These are phyloP conservation scores for Lottia scabra DNA, from an alignment of 2,888 invertebrate species.

Conservation along the genomic window DNA sequence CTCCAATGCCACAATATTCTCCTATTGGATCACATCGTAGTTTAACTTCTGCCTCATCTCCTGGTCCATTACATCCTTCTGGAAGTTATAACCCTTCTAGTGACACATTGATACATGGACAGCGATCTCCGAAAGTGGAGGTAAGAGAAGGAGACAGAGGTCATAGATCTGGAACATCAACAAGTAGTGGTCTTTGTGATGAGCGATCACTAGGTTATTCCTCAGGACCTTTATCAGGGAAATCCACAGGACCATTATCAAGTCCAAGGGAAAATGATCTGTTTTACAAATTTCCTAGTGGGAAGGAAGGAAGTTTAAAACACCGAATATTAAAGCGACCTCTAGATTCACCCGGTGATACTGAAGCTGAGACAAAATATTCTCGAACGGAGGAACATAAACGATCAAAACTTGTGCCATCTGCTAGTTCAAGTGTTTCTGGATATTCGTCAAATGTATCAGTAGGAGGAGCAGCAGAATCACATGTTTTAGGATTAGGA, in stretches of 20 bases:
- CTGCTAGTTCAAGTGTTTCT: constrained; percentile 8
- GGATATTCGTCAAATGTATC: constrained; percentile 11
- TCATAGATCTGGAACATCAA: constrained; percentile 15
- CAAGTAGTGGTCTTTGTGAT: constrained; percentile 10
- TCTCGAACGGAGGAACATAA: constrained; percentile 36
- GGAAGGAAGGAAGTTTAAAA: constrained; percentile 76
- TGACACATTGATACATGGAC: constrained; percentile 9
- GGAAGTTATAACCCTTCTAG: constrained; percentile 8
- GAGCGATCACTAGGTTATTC: constrained; percentile 6
- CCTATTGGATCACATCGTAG: constrained; percentile 29
- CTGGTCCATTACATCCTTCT: constrained; percentile 28
- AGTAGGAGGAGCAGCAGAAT: constrained; percentile 7
- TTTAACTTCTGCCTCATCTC: constrained; percentile 40
- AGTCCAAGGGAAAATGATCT: constrained; percentile 27
- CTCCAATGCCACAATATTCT: constrained; percentile 40
- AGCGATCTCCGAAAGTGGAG: constrained; percentile 20
- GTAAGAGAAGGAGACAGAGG: constrained; percentile 10
- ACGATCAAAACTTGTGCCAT: constrained; percentile 48
- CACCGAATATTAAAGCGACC: constrained; percentile 75
- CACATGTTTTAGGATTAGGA: constrained; percentile 6
- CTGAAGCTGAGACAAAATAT: constrained; percentile 36
- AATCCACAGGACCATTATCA: constrained; percentile 14
- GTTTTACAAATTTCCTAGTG: constrained; percentile 61
- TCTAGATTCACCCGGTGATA: constrained; percentile 50
- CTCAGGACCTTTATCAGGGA: background rate